phyloP scores from a whole-genome alignment of 2,797 vertebrate species.

The Gobio occitaniae region DNA sequence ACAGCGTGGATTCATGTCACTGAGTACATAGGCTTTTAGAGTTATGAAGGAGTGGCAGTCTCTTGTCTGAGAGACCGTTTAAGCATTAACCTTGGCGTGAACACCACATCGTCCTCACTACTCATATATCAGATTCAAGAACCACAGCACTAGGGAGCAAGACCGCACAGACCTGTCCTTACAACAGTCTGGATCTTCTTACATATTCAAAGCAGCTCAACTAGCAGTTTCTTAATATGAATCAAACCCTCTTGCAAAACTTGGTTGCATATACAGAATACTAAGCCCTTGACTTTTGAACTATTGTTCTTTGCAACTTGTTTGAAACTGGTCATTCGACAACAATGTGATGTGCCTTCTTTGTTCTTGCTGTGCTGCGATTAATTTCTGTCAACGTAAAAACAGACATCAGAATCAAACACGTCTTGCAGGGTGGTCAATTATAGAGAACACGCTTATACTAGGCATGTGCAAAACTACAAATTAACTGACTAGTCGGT shows the following conservation, averaged over 20 bases:
- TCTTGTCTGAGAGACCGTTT: constrained; percentile 2
- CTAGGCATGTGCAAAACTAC: not conserved
- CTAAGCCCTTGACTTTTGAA: not conserved
- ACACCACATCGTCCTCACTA: not conserved
- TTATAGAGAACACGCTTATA: not conserved
- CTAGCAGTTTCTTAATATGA: constrained; percentile 19
- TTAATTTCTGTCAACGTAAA: not conserved
- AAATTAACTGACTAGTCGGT: not conserved
- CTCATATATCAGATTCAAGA: constrained; percentile 13
- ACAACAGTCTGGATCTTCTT: not conserved
- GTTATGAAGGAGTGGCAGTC: constrained; percentile 9
- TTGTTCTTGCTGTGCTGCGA: not conserved
- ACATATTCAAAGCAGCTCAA: constrained; percentile 8
- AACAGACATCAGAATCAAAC: not conserved
- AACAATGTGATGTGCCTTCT: not conserved
- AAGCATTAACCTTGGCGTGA: constrained; percentile 1
- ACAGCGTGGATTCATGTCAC: not conserved
- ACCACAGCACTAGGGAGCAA: not conserved
- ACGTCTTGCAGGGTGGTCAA: not conserved
- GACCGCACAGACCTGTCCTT: not conserved
- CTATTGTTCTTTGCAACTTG: not conserved
- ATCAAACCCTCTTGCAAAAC: constrained; percentile 8
- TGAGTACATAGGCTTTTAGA: not conserved
- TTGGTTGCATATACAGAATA: not conserved
- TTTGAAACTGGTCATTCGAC: not conserved